phyloP scores from a whole-genome alignment of 2,113 vertebrate genomes.

The Corythoichthys haematopterus region DNA sequence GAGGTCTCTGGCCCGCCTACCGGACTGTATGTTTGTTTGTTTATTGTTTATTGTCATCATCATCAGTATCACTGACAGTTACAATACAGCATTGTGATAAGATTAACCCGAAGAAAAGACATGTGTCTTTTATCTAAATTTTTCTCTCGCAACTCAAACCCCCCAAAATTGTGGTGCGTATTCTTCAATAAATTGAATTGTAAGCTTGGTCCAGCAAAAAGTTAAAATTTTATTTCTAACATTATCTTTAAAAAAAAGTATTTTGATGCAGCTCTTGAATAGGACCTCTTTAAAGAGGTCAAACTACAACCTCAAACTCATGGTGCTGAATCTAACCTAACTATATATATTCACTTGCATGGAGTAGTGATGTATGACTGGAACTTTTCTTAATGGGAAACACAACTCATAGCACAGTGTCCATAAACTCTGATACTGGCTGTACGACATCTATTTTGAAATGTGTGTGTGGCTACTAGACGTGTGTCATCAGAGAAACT shows the following conservation, averaged over 20 bases:
- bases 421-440: not conserved
- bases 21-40: too few species aligned
- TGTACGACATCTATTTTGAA: constrained; percentile 25
- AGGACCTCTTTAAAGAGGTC: not conserved
- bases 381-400: too few species aligned
- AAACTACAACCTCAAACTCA: too few species aligned
- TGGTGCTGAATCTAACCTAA: too few species aligned
- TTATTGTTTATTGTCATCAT: too few species aligned
- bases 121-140: not conserved
- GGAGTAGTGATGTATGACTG: too few species aligned
- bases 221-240: not conserved
- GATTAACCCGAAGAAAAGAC: too few species aligned
- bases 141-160: not conserved
- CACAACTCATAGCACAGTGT: not conserved
- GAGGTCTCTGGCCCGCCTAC: too few species aligned
- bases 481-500: constrained; percentile 51
- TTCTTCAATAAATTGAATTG: not conserved
- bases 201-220: not conserved
- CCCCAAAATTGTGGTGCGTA: not conserved
- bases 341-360: too few species aligned
- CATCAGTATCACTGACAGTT: too few species aligned
- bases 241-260: not conserved
- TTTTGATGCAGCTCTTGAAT: not conserved
- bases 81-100: too few species aligned
- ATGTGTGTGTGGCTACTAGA: constrained; percentile 14